Conservation (phyloP, 2,113 vertebrate genomes). For the Semnornis frantzii region DNA sequence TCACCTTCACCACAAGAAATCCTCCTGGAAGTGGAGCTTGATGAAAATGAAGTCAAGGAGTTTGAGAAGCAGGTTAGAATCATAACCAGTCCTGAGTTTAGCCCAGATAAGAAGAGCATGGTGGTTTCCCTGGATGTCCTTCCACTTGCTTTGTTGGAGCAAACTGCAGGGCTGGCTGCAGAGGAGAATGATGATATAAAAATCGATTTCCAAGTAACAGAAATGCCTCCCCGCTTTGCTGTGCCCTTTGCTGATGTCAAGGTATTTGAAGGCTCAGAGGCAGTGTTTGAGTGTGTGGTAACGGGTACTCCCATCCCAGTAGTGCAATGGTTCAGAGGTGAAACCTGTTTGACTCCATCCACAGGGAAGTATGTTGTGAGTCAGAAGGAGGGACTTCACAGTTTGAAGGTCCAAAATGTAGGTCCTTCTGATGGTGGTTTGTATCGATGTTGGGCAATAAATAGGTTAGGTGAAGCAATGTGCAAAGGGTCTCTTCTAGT, state of each 20-base stretch:
- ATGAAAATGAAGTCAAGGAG: conserved; percentile 94
- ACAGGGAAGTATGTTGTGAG: conserved; percentile 81
- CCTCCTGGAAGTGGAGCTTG: conserved; percentile 93
- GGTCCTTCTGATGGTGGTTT: conserved; percentile 82
- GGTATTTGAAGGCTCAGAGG: conserved; percentile 82
- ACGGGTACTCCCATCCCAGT: conserved; percentile 89
- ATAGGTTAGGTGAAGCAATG: conserved; percentile 88
- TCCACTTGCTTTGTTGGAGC: conserved; percentile 86
- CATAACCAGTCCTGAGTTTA: conserved; percentile 92
- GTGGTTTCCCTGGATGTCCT: conserved; percentile 95
- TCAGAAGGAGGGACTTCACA: conserved; percentile 87
- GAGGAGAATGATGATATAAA: conserved; percentile 85
- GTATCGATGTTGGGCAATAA: conserved; percentile 87
- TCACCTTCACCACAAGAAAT: conserved; percentile 98
- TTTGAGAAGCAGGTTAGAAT: conserved; percentile 99
- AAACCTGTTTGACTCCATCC: conserved; percentile 79
- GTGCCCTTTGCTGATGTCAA: conserved; percentile 87
- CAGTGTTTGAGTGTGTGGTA: conserved; percentile 92
- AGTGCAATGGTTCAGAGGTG: conserved; percentile 91
- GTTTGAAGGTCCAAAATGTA: conserved; percentile 83
- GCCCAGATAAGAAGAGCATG: conserved; percentile 94
- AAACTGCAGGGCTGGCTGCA: conserved; percentile 74
- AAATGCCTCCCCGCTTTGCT: conserved; percentile 95
- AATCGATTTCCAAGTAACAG: conserved; percentile 93
- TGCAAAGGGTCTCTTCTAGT: conserved; percentile 86